Conservation (phyloP, 2,113 vertebrate species). For the Chelonoidis abingdonii region DNA sequence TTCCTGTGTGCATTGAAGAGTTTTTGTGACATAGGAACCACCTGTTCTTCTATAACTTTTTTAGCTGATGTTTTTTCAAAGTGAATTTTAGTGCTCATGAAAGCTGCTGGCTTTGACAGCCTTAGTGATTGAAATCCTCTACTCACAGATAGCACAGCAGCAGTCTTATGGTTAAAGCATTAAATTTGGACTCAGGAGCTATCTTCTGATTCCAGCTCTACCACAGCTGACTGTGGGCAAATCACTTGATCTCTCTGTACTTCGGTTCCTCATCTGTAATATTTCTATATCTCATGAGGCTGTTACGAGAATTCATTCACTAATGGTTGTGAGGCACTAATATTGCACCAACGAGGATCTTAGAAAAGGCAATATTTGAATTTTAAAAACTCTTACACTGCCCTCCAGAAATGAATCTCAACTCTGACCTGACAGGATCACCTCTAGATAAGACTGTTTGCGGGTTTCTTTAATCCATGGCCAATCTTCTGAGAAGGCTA, state of each 20-base stretch:
- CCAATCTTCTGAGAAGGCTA: background rate
- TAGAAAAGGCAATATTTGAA: background rate
- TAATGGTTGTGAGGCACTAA: background rate
- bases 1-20: constrained; percentile 66
- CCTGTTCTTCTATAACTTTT: constrained; percentile 56
- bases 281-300: background rate
- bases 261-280: background rate
- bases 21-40: constrained; percentile 67
- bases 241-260: background rate
- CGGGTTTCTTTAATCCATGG: background rate
- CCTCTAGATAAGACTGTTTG: background rate
- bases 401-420: background rate
- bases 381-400: background rate
- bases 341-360: background rate
- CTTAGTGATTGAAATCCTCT: constrained; percentile 56
- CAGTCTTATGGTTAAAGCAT: constrained; percentile 50
- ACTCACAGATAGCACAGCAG: constrained; percentile 48
- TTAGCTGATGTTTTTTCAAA: constrained; percentile 62
- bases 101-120: constrained; percentile 58
- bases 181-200: constrained; percentile 42
- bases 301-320: background rate
- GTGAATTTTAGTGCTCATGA: constrained; percentile 50
- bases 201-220: constrained; percentile 9
- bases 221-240: constrained; percentile 47
- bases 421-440: background rate